Percentiles rank a stretch among this genome's conserved stretches.
Conservation (phyloP, 2,888 invertebrate species). For the Apeira syringaria region DNA sequence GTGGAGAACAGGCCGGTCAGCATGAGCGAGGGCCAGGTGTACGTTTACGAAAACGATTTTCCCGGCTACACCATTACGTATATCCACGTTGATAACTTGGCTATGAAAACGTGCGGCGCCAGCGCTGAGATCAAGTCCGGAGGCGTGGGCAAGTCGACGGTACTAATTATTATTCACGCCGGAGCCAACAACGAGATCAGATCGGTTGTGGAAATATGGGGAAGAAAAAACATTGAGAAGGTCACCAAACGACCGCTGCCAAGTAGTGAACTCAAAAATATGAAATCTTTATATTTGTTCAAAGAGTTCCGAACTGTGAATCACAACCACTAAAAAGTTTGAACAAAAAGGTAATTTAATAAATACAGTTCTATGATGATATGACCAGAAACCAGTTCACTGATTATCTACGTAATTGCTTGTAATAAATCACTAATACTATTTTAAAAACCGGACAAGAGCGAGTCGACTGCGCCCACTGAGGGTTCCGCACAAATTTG, state of each 20-base stretch:
- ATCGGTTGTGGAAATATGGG: conserved; percentile 71
- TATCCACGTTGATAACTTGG: conserved; percentile 66
- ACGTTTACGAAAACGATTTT: conserved; percentile 69
- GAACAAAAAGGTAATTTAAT: no score
- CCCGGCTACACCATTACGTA: conserved; percentile 60
- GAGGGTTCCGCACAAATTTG: no score
- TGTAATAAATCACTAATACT: no score
- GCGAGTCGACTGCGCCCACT: no score
- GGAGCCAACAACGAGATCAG: conserved; percentile 61
- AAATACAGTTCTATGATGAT: no score
- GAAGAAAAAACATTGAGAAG: conserved; percentile 35
- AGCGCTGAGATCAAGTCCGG: conserved; percentile 55
- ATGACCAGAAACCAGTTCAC: no score
- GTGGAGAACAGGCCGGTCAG: conserved; percentile 61
- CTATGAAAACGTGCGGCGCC: conserved; percentile 63
- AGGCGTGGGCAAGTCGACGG: conserved; percentile 52
- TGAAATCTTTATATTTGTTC: conserved; percentile 50
- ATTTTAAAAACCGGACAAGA: no score
- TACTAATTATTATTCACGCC: conserved; percentile 62
- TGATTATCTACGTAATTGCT: no score
- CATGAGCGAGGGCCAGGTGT: conserved; percentile 60
- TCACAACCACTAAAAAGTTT: conserved; percentile 39
- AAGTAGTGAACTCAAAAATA: conserved; percentile 31
- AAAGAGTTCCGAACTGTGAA: conserved; percentile 49
- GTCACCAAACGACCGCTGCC: background rate